Base-by-base conservation (phyloP, 2,113 vertebrate genomes). In the Holacanthus passer region DNA sequence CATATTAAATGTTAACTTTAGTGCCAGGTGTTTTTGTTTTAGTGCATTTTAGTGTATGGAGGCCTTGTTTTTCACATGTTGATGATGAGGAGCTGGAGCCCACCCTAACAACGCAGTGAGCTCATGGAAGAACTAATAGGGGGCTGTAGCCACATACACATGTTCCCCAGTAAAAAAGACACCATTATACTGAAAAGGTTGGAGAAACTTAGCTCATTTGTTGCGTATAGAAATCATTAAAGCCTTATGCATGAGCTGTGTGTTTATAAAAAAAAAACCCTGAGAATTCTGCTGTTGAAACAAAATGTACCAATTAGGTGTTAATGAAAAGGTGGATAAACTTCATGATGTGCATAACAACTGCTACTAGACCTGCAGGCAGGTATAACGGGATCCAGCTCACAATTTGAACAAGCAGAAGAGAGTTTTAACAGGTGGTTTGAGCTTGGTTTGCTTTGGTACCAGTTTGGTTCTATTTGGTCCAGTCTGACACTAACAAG, bases 61-160 rank as follows among this genome's bases (percentile, higher is more conserved):
- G 75, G 73, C 67, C 14, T 81, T 78, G 64, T 76, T 78, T 79
- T 89, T 82, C 39, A 67, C 47, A 8, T 82, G 16, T 77, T 53
- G 35, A 24, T 70, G 77, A 56, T 82, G 74, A 56, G 69, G 78
- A 83, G 41, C 52, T 87, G 84, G 80, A 86, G 65, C 71, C 73
- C 67, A 81, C 39, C 70, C 45, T 35, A 65, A 89, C 67, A 83
- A 83, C 9, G 22, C 12, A 52, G 80, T 92, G 88, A 92, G 87
- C 84, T 91, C 81, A 92, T 94, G 88, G 89, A 92, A 93, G 71
- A 90, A 88, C 31, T 85, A 88, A 87, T 85, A 71, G 35, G 52
- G 45, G 53, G 37, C 29, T 53, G 45, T 22, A 70, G 81, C 65
- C 77, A 90, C 29, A 59, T 45, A 64, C 69, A 66, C 55, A 45